These are phyloP conservation scores for Corythaixoides concolor DNA, from an alignment of 2,113 vertebrate species.

Conservation along the genomic window DNA sequence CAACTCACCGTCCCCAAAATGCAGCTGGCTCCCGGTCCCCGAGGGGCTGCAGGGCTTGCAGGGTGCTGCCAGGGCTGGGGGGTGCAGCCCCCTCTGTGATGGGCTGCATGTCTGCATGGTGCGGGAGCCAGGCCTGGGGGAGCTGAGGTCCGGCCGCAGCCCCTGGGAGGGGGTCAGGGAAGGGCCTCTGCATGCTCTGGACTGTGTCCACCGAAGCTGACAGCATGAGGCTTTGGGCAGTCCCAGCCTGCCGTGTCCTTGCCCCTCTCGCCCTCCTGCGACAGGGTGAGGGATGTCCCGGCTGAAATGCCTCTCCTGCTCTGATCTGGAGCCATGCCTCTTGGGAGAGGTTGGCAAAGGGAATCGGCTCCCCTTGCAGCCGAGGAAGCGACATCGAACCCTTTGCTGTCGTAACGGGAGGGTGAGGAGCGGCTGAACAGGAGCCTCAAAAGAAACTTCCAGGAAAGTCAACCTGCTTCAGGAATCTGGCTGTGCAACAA, in stretches of 20 bases:
- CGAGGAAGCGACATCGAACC: fast-evolving
- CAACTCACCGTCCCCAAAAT: fast-evolving
- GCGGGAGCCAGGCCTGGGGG: neutral
- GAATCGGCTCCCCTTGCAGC: neutral
- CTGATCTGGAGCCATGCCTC: fast-evolving
- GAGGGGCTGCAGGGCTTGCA: neutral
- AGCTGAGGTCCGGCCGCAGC: neutral
- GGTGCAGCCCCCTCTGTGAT: neutral
- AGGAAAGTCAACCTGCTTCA: neutral
- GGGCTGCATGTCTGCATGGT: fast-evolving
- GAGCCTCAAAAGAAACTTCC: neutral
- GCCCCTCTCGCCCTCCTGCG: neutral
- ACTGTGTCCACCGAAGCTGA: neutral
- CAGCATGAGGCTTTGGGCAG: neutral
- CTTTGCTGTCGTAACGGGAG: fast-evolving
- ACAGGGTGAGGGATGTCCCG: neutral
- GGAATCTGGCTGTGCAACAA: neutral
- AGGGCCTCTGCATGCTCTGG: neutral
- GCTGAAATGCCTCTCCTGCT: neutral
- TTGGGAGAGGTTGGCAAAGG: neutral
- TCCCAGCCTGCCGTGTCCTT: neutral
- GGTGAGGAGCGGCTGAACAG: neutral
- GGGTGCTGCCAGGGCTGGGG: neutral
- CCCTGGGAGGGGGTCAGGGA: neutral
- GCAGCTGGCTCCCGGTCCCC: neutral